Evolutionary conservation across 2,888 invertebrate genomes (phyloP), one percentile per base, ranked within the genome.

Genomic region (Pammene aurita): DNA sequence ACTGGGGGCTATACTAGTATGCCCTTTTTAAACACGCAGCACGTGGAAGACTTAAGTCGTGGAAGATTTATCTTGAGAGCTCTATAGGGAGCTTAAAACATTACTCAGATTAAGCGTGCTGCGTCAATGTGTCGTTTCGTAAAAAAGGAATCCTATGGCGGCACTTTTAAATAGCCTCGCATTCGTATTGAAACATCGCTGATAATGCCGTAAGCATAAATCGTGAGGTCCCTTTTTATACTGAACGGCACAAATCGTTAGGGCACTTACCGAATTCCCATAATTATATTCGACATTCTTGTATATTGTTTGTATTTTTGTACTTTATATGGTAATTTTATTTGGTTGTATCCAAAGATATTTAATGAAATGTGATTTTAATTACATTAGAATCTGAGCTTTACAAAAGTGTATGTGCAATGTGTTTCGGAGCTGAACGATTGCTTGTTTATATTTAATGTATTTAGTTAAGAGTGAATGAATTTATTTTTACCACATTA

Each of bases 331-430:
- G 73, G 81, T 87, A 84, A 84, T 87, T 91, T 90, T 85, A 87
- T 90, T 92, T 90, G 91, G 91, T 90, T 86, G 83, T 85, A 88
- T 84, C 92, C 92, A 92, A 92, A 92, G 92, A 92, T 92, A 90
- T 92, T 91, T 91, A 90, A 90, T 83, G 82, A 88, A 81, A 90
- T 91, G 91, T 92, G 92, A 91, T 90, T 89, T 87, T 80, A 85
- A 86, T 87, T 88, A 88, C 87, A 85, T 83, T 88, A 87, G 74
- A 80, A 84, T 72, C 85, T 83, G 85, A 90, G 89, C 90, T 91
- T 90, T 90, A 91, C 85, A 83, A 89, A 89, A 88, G 88, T 88
- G 84, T 86, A 86, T 81, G 86, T 87, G 88, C 87, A 84, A 86
- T 87, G 82, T 80, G 79, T 86, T 79, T 81, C 78, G 80, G 74